phyloP scores from a whole-genome alignment of 2,113 vertebrate species.

The Hepsetus odoe region DNA sequence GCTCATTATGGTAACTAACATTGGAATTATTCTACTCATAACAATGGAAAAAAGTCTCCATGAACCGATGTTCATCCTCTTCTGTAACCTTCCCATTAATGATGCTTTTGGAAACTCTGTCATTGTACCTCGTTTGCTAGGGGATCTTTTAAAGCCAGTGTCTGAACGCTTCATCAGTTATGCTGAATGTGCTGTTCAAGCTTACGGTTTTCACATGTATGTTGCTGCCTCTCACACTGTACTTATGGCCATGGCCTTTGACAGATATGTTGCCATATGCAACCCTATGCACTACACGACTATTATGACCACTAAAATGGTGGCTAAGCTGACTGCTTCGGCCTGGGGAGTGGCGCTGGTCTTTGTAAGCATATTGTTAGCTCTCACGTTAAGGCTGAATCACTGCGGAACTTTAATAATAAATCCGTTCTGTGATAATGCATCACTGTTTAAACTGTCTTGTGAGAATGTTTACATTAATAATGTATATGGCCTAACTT shows the following conservation, averaged over 20 bases:
- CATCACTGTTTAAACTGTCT: slow-evolving; percentile 69
- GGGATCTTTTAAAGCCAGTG: slow-evolving; percentile 47
- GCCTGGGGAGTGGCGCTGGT: slow-evolving; percentile 63
- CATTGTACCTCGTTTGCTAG: slow-evolving; percentile 57
- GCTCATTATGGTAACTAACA: slow-evolving; percentile 59
- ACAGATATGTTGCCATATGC: slow-evolving; percentile 73
- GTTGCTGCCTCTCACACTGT: slow-evolving; percentile 56
- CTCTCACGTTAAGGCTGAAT: slow-evolving; percentile 63
- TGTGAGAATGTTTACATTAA: slow-evolving; percentile 65
- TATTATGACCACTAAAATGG: slow-evolving; percentile 66
- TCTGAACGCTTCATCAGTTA: slow-evolving; percentile 61
- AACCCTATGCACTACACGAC: slow-evolving; percentile 60
- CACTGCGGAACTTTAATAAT: slow-evolving; percentile 61
- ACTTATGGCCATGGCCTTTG: slow-evolving; percentile 71
- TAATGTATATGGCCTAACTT: slow-evolving; percentile 64
- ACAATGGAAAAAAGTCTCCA: slow-evolving; percentile 61
- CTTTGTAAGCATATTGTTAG: slow-evolving; percentile 59
- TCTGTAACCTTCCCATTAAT: slow-evolving; percentile 48
- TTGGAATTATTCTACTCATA: slow-evolving; percentile 59
- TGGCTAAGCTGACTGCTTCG: slow-evolving; percentile 54
- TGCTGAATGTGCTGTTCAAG: slow-evolving; percentile 62
- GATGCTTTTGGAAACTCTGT: slow-evolving; percentile 62
- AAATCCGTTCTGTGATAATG: slow-evolving; percentile 66
- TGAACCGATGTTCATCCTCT: slow-evolving; percentile 57
- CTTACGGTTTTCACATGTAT: slow-evolving; percentile 60